Evolutionary conservation across 30 jellyfish, hydroid and myxozoan species (phyloP).

Genomic region (Aurelia aurita complex sp. Pacific): DNA sequence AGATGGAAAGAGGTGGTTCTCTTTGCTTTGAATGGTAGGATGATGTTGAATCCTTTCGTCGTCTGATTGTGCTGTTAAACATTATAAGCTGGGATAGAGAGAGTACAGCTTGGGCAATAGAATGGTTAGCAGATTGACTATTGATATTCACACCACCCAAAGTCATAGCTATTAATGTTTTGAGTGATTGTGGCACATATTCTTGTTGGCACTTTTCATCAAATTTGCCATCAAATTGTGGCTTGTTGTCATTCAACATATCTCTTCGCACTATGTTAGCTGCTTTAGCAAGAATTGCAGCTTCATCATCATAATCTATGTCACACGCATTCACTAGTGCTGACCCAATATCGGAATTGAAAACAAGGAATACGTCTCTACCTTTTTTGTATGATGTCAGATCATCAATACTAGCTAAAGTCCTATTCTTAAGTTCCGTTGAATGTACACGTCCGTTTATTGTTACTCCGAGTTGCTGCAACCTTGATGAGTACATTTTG

Average conservation of each 20-base stretch:
- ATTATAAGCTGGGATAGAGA: slow-evolving; percentile 35
- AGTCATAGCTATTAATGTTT: too few species aligned
- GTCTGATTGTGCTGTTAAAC: slow-evolving; percentile 9
- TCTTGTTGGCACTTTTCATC: too few species aligned
- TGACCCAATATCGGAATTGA: not conserved
- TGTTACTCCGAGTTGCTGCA: not conserved
- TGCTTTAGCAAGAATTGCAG: slow-evolving; percentile 22
- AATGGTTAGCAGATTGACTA: not conserved
- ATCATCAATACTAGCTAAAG: slow-evolving; percentile 13
- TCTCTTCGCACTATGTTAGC: slow-evolving; percentile 22
- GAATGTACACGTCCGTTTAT: slow-evolving; percentile 22
- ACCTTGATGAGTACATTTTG: not conserved
- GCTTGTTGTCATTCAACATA: not conserved
- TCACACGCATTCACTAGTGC: slow-evolving; percentile 2
- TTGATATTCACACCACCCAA: not conserved
- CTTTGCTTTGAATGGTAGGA: slow-evolving; percentile 15
- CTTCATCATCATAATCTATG: not conserved
- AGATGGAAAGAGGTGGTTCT: slow-evolving; percentile 49
- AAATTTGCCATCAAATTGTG: too few species aligned
- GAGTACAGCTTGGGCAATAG: slow-evolving; percentile 31
- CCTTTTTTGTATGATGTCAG: slow-evolving; percentile 27
- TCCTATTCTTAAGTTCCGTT: slow-evolving; percentile 39
- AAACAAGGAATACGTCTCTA: slow-evolving; percentile 17
- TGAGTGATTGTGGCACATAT: too few species aligned
- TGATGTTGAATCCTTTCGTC: slow-evolving; percentile 14